Evolutionary conservation across 2,888 invertebrate genomes (phyloP).

Genomic region (Argynnis bischoffii): DNA sequence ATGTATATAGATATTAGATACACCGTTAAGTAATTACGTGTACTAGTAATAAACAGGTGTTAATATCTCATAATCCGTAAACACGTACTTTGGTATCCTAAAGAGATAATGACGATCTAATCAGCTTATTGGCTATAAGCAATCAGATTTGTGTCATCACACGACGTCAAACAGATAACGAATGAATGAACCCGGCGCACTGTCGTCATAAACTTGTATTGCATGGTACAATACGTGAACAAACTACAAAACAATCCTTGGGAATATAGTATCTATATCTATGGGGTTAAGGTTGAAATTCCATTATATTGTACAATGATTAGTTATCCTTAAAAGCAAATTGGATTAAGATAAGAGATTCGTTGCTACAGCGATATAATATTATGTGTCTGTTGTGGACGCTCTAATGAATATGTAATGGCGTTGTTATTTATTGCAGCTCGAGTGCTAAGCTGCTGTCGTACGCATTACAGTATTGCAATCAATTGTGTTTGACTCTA

Average conservation of each 20-base stretch:
- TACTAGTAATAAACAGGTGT: background rate
- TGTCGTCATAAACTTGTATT: constrained; percentile 30
- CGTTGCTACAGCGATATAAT: constrained; percentile 23
- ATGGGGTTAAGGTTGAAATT: constrained; percentile 4
- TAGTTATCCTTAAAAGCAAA: constrained; percentile 24
- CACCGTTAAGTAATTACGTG: background rate
- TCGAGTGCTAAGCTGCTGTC: background rate
- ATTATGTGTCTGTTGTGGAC: constrained; percentile 24
- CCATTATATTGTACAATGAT: constrained; percentile 3
- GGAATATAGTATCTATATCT: background rate
- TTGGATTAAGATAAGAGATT: constrained; percentile 37
- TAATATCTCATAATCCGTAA: background rate
- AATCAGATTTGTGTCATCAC: constrained; percentile 41
- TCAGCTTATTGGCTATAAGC: constrained; percentile 45
- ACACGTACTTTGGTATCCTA: background rate
- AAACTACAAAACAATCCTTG: background rate
- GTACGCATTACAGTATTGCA: background rate
- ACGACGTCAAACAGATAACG: constrained; percentile 44
- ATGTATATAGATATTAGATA: background rate
- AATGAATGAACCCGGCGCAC: constrained; percentile 31
- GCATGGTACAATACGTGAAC: background rate
- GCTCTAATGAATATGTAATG: constrained; percentile 12
- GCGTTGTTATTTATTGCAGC: constrained; percentile 18
- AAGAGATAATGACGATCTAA: constrained; percentile 30
- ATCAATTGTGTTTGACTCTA: background rate